Evolutionary conservation across 2,113 vertebrate genomes (phyloP).

Genomic region (Romanogobio albipinnatus): DNA sequence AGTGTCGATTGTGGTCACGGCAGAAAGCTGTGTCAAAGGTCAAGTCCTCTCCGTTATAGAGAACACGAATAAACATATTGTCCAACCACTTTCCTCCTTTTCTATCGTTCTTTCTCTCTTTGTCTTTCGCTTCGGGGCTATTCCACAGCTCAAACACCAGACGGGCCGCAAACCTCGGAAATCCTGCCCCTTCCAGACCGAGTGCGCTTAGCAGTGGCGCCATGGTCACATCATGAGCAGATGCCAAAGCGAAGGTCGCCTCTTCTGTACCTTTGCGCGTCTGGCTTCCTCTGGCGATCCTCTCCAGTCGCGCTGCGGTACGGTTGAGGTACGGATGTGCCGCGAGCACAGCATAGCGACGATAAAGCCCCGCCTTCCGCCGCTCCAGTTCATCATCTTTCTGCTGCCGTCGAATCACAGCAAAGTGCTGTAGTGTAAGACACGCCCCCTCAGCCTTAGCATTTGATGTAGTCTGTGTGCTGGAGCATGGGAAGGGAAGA

Average conservation of each 20-base stretch:
- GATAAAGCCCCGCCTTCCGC: slow-evolving; percentile 83
- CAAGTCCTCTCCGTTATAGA: slow-evolving; percentile 93
- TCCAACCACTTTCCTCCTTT: slow-evolving; percentile 66
- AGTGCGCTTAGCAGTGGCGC: slow-evolving; percentile 92
- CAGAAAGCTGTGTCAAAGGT: slow-evolving; percentile 94
- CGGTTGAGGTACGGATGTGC: slow-evolving; percentile 92
- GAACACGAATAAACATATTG: slow-evolving; percentile 84
- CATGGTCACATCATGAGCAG: slow-evolving; percentile 94
- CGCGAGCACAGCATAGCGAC: slow-evolving; percentile 86
- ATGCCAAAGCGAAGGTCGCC: slow-evolving; percentile 84
- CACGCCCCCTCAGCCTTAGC: slow-evolving; percentile 70
- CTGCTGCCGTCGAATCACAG: slow-evolving; percentile 90
- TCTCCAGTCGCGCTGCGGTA: slow-evolving; percentile 84
- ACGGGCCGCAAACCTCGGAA: slow-evolving; percentile 94
- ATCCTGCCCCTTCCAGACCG: slow-evolving; percentile 86
- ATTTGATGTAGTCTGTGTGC: slow-evolving; percentile 39
- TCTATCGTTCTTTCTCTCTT: slow-evolving; percentile 50
- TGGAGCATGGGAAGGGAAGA: slow-evolving; percentile 87
- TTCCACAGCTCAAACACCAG: slow-evolving; percentile 95
- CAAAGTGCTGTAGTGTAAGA: slow-evolving; percentile 86
- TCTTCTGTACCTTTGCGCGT: slow-evolving; percentile 64
- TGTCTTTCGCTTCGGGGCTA: slow-evolving; percentile 62
- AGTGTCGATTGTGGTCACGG: slow-evolving; percentile 75
- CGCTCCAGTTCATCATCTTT: slow-evolving; percentile 88
- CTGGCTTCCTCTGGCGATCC: slow-evolving; percentile 70